Evolutionary conservation across 2,113 vertebrate genomes (phyloP).

Genomic region (Sardina pilchardus): DNA sequence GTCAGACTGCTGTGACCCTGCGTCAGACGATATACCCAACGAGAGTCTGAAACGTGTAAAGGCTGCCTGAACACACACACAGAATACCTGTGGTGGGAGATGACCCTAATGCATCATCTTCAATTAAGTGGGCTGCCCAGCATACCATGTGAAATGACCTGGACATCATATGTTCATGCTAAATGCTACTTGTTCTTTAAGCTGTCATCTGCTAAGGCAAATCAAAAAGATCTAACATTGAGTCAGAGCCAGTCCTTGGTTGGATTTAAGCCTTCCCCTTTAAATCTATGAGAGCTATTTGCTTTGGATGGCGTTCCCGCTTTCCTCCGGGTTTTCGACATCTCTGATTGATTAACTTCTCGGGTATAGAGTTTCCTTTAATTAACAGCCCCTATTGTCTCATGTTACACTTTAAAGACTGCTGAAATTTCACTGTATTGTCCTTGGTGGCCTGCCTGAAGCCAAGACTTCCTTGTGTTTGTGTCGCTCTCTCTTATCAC

Average conservation of each 20-base stretch:
- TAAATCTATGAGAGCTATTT: constrained; percentile 41
- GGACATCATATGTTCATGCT: neutral
- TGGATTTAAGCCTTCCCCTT: neutral
- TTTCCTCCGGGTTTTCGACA: constrained; percentile 49
- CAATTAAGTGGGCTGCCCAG: neutral
- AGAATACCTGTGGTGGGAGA: neutral
- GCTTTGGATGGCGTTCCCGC: constrained; percentile 48
- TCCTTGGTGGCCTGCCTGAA: neutral
- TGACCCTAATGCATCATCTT: neutral
- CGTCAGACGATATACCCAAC: neutral
- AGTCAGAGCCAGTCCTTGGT: constrained; percentile 19
- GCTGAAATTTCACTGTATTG: constrained; percentile 40
- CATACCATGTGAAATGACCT: neutral
- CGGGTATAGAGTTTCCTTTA: constrained; percentile 56
- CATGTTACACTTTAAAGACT: constrained; percentile 52
- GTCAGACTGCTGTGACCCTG: neutral
- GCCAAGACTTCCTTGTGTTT: constrained; percentile 6
- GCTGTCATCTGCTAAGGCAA: constrained; percentile 4
- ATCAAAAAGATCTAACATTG: constrained; percentile 6
- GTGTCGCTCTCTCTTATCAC: neutral
- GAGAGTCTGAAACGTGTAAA: neutral
- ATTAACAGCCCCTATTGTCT: constrained; percentile 52
- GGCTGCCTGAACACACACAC: neutral
- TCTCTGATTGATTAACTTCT: constrained; percentile 59
- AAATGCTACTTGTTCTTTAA: constrained; percentile 6